These are phyloP conservation scores for Lordiphosa collinella DNA, from an alignment of 1,140 invertebrate species.

Conservation along the genomic window DNA sequence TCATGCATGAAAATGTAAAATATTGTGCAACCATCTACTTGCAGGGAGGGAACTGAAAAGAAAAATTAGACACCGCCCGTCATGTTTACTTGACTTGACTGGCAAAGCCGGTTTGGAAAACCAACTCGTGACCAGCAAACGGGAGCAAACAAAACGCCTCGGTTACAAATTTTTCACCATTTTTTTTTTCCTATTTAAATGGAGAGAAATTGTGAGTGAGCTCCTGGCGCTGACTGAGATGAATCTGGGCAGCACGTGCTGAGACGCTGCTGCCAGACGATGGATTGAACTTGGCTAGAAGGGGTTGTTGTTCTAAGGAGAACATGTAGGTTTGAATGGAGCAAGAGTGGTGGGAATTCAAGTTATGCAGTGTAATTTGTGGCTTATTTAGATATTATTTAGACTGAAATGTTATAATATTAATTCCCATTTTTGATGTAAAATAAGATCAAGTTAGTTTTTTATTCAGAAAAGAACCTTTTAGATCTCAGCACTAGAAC, in stretches of 20 bases:
- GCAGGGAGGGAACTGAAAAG: neutral
- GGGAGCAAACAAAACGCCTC: conserved; percentile 59
- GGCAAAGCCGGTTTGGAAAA: conserved; percentile 34
- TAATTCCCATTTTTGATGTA: no score
- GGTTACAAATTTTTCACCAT: conserved; percentile 69
- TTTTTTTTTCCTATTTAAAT: conserved; percentile 68
- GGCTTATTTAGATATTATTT: no score
- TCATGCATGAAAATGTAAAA: conserved; percentile 79
- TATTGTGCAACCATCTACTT: conserved; percentile 53
- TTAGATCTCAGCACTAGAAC: no score
- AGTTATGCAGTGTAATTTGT: no score
- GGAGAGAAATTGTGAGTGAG: conserved; percentile 59
- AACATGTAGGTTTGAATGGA: conserved; percentile 7
- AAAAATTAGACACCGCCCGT: conserved; percentile 68
- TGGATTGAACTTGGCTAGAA: conserved; percentile 52
- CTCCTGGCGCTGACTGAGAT: conserved; percentile 62
- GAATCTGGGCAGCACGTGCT: conserved; percentile 71
- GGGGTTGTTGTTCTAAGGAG: conserved; percentile 19
- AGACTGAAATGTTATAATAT: no score
- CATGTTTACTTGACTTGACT: conserved; percentile 74
- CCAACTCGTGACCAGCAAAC: conserved; percentile 52
- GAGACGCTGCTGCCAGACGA: conserved; percentile 42
- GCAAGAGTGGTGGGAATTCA: no score
- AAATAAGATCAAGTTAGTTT: no score
- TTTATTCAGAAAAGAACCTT: no score